Base-by-base conservation (phyloP, 2,113 vertebrate genomes). In the Forbesichthys papilliferus region DNA sequence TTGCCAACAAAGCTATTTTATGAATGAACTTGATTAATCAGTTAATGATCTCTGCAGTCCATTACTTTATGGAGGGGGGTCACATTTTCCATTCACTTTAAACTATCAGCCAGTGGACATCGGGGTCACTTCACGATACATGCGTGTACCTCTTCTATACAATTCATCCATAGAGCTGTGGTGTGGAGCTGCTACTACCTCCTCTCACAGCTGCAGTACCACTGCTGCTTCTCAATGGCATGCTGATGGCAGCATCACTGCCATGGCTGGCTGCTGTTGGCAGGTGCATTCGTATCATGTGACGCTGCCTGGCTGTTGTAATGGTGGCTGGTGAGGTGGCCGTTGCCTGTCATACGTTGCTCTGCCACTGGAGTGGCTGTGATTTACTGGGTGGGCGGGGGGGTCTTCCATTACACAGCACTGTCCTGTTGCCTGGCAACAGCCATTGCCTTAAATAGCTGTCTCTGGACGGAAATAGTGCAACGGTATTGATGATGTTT, bases 401-500 rank as follows among this genome's bases (percentile, higher is more conserved):
- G 53, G 66, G 64, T 86, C 81, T 89, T 83, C 87, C 87, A 84
- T 85, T 84, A 83, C 88, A 86, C 76, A 61, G 77, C 81, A 70
- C 87, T 84, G 88, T 87, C 84, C 81, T 89, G 92, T 94, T 93
- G 92, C 93, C 80, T 88, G 87, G 93, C 92, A 94, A 94, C 93
- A 90, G 79, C 69, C 77, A 76, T 90, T 80, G 91, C 92, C 87
- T 93, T 90, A 92, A 93, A 91, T 93, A 92, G 91, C 90, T 66
- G 68, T 69, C 83, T 71, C 68, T 75, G 68, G 86, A 88, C 79
- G 70, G 86, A 89, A 93, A 88, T 84, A 87, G 85, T 82, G 87
- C 75, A 56, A 68, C 42, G 87, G 80, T 87, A 86, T 83, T 71
- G 86, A 90, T 81, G 53, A 14, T 67, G 71, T 79, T 61, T 71